Conservation (phyloP, 1,140 invertebrate genomes). For the Zaprionus africanus region DNA sequence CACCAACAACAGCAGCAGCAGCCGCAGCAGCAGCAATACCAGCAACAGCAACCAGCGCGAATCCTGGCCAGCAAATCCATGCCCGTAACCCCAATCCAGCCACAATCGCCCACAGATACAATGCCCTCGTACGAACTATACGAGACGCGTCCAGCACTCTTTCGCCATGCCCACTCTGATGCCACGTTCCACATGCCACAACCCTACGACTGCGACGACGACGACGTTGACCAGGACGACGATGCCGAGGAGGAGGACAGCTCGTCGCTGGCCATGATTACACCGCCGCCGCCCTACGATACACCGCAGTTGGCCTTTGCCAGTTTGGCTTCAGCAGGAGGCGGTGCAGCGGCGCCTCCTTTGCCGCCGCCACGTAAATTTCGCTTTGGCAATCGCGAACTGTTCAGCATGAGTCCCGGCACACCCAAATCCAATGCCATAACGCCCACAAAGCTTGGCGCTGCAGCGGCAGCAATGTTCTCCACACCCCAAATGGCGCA, state of each 20-base stretch:
- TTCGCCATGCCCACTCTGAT: constrained; percentile 49
- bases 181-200: constrained; percentile 44
- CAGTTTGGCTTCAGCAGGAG: constrained; percentile 8
- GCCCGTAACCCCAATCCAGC: constrained; percentile 79
- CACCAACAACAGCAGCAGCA: constrained; percentile 31
- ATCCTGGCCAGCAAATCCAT: constrained; percentile 62
- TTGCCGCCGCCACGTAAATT: constrained; percentile 72
- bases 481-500: constrained; percentile 78
- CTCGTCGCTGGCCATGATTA: constrained; percentile 80
- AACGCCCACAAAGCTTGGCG: constrained; percentile 77
- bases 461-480: constrained; percentile 75
- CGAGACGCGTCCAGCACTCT: constrained; percentile 46
- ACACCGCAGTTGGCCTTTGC: constrained; percentile 53
- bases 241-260: constrained; percentile 64
- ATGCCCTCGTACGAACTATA: constrained; percentile 67
- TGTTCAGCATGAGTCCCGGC: constrained; percentile 77
- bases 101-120: constrained; percentile 69
- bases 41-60: constrained; percentile 19
- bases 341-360: constrained; percentile 56
- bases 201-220: constrained; percentile 13
- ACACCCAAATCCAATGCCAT: constrained; percentile 70
- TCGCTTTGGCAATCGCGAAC: constrained; percentile 75
- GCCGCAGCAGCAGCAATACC: constrained; percentile 26
- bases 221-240: constrained; percentile 27
- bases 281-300: constrained; percentile 79